Conservation (phyloP, 2,113 vertebrate genomes). For the Nanger granti region DNA sequence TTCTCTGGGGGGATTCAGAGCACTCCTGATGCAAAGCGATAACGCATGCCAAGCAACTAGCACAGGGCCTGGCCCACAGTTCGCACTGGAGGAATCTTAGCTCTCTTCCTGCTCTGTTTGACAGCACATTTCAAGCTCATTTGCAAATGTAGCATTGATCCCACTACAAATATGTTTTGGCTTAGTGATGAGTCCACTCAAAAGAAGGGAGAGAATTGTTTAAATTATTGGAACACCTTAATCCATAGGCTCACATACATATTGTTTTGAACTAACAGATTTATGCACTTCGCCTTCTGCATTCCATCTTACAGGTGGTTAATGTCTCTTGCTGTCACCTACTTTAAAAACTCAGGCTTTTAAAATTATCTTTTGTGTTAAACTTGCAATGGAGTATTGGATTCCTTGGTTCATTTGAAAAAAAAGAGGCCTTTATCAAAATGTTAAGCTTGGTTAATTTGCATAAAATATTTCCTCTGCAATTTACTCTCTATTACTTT, state of each 20-base stretch:
- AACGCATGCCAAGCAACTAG: background rate
- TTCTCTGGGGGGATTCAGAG: background rate
- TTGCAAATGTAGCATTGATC: constrained; percentile 64
- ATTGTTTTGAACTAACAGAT: constrained; percentile 60
- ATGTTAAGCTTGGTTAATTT: constrained; percentile 71
- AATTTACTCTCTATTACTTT: constrained; percentile 69
- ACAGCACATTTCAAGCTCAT: constrained; percentile 55
- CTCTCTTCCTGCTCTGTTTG: background rate
- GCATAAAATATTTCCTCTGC: constrained; percentile 69
- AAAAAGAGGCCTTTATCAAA: constrained; percentile 64
- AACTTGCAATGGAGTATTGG: constrained; percentile 55
- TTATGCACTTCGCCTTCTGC: constrained; percentile 21
- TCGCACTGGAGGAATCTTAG: background rate
- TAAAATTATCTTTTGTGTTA: constrained; percentile 59
- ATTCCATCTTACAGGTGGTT: constrained; percentile 28
- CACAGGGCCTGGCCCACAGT: background rate
- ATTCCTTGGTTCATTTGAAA: constrained; percentile 41
- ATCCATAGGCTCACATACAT: constrained; percentile 56
- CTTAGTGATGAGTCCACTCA: constrained; percentile 30
- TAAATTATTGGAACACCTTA: constrained; percentile 66
- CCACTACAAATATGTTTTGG: constrained; percentile 57
- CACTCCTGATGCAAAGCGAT: background rate
- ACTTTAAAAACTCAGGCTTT: constrained; percentile 53
- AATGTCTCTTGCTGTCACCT: constrained; percentile 50
- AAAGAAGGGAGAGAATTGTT: constrained; percentile 57